Conservation (phyloP, 2,888 invertebrate genomes). For the Oxycera nigricornis region DNA sequence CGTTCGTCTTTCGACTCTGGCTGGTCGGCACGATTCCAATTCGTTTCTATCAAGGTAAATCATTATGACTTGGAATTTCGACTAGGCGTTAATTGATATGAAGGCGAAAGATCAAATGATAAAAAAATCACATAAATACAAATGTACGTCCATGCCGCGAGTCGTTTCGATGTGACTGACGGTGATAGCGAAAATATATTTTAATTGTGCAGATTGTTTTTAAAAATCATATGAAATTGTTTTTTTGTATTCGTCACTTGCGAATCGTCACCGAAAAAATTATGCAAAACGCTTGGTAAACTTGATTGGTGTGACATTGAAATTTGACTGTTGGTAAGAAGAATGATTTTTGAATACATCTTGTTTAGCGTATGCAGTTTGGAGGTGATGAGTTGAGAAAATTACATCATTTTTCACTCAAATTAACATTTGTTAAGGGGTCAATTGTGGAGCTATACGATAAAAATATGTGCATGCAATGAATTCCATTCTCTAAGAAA, state of each 20-base stretch:
- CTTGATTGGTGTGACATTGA: not conserved
- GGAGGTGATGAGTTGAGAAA: too few relatives aligned
- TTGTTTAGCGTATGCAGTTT: too few relatives aligned
- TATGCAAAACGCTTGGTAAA: not conserved
- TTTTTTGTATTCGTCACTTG: not conserved
- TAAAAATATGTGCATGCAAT: too few relatives aligned
- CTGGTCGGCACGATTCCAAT: not conserved
- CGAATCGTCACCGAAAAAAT: not conserved
- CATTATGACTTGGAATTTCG: constrained; percentile 32
- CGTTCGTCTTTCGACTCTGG: not conserved
- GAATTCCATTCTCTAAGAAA: too few relatives aligned
- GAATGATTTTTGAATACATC: too few relatives aligned
- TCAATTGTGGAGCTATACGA: too few relatives aligned
- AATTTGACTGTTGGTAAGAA: too few relatives aligned
- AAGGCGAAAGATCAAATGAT: constrained; percentile 39
- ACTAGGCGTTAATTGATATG: constrained; percentile 36
- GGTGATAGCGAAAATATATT: constrained; percentile 13
- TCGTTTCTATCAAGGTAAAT: constrained; percentile 35
- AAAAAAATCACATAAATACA: not conserved
- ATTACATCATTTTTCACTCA: too few relatives aligned
- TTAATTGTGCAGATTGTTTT: constrained; percentile 26
- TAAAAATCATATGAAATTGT: not conserved
- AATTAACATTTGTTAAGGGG: too few relatives aligned
- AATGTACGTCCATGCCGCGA: too few relatives aligned
- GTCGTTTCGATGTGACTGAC: too few relatives aligned